phyloP scores from a whole-genome alignment of 2,113 vertebrate species.

The Micronycteris hirsuta region DNA sequence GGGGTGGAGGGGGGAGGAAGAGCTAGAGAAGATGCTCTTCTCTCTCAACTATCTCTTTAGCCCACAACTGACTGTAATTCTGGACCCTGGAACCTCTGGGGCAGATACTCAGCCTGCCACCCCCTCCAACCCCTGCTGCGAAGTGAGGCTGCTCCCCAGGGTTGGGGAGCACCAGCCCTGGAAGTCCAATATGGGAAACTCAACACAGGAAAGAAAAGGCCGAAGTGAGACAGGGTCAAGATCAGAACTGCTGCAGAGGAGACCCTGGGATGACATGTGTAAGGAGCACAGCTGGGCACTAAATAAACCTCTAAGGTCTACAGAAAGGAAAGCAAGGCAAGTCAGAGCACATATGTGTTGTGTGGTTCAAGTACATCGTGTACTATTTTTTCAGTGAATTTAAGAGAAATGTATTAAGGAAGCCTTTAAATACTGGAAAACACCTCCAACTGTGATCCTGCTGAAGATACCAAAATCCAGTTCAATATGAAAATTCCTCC shows the following conservation, averaged over 20 bases:
- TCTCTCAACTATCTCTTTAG: neutral
- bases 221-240: neutral
- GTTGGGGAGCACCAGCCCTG: neutral
- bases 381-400: neutral
- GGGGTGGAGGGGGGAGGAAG: no score
- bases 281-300: neutral
- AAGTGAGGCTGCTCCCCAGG: neutral
- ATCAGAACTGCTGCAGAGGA: neutral
- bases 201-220: neutral
- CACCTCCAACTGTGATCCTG: neutral
- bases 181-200: neutral
- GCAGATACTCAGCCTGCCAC: neutral
- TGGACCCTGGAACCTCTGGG: neutral
- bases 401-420: neutral
- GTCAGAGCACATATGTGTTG: neutral
- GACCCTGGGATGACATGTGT: neutral
- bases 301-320: neutral
- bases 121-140: neutral
- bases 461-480: neutral
- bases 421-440: neutral
- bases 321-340: neutral
- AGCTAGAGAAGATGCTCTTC: accelerated
- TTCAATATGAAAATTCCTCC: neutral
- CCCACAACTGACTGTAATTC: neutral
- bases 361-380: neutral